Evolutionary conservation across 2,797 vertebrate species (phyloP).

Genomic region (Thaleichthys pacificus): DNA sequence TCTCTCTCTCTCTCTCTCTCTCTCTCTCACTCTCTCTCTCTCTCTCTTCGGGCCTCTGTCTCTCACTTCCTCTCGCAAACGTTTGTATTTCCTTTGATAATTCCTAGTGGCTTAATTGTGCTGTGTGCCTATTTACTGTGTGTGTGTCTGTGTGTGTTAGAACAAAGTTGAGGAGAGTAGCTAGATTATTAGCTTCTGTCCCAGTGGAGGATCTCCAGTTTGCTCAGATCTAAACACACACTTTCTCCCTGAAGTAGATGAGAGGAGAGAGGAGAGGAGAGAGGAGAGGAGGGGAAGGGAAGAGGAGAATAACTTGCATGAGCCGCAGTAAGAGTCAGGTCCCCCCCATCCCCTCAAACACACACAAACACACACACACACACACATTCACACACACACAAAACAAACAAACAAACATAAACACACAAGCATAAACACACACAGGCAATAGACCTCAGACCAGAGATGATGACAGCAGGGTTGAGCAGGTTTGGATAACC

Average conservation of each 20-base stretch:
- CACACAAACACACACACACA: background rate
- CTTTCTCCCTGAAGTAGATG: background rate
- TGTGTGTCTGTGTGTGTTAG: background rate
- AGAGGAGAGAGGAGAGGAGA: background rate
- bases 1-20: too few species aligned
- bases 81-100: too few species aligned
- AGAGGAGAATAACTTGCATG: background rate
- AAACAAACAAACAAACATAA: too few species aligned
- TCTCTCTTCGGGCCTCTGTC: too few species aligned
- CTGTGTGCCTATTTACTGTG: background rate
- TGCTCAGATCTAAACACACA: constrained; percentile 15
- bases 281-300: constrained; percentile 12
- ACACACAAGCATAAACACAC: background rate
- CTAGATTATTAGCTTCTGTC: constrained; percentile 22
- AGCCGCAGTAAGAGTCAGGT: background rate
- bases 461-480: background rate
- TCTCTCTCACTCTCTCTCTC: too few species aligned
- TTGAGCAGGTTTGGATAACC: background rate
- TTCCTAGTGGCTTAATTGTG: too few species aligned
- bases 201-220: constrained; percentile 1
- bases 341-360: background rate
- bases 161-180: constrained; percentile 10
- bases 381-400: background rate
- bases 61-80: too few species aligned
- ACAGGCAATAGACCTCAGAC: background rate